Evolutionary conservation across 2,797 vertebrate species (phyloP), one percentile per base, ranked within the genome.

Genomic region (Ambastaia sidthimunki): DNA sequence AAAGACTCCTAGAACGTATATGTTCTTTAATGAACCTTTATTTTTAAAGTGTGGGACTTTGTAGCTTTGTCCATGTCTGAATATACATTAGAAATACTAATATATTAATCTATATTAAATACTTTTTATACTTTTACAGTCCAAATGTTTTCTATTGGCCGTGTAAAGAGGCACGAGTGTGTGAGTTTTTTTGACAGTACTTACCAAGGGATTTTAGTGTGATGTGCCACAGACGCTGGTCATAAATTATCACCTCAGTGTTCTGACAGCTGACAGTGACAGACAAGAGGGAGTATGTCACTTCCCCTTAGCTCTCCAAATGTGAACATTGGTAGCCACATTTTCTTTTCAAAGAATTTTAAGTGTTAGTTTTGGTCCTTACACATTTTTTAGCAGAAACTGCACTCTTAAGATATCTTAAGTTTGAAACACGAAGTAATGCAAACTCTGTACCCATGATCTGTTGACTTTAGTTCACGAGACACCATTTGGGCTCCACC

Each of bases 151-250:
- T 23, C 25, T n/a, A 13, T 11, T 34, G 21, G 57, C 28, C 82
- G 85, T 87, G 74, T 87, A 87, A 92, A 93, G 93, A 92, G 87
- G 89, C 92, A 92, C 90, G 89, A 87, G 93, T 93, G 94, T 92
- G 89, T 44, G 12, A 78, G 91, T 92, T 92, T 37, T 91, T 92
- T 91, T 92, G 90, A 91, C 90, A 91, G 89, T 93, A 94, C 95
- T 94, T 93, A 91, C 90, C 91, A 80, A 76, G 91, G 89, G 92
- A 90, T 92, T 92, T 92, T 88, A 93, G 90, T 68, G 87, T 92
- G 92, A 91, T 91, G 92, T 57, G 91, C 92, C 94, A 95, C 93
- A 91, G 90, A 87, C 80, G 84, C 86, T 83, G 88, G 89, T 90
- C 93, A 95, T 95, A 95, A 95, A 95, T 93, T 93, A 93, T 88